A percentile compares a stretch with the other conserved stretches of the same genome.
Evolutionary conservation across 2,797 vertebrate genomes (phyloP).

Genomic region (Leptoclinus maculatus): DNA sequence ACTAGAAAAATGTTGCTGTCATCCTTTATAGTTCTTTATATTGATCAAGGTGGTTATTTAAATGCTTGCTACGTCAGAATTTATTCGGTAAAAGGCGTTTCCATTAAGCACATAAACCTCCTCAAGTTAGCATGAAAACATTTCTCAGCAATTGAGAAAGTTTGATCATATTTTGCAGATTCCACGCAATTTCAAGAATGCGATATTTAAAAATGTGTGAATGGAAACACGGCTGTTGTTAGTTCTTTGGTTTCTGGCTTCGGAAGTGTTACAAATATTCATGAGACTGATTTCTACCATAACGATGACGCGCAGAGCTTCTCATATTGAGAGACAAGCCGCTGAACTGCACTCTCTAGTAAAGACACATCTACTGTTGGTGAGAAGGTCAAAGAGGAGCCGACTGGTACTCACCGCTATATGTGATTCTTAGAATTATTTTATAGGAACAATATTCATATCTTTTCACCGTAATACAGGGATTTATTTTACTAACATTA

Average conservation of each 20-base stretch:
- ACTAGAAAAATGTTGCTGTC: too few relatives aligned
- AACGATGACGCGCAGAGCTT: background rate
- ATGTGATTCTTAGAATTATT: background rate
- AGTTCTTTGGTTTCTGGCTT: background rate
- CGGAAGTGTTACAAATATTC: background rate
- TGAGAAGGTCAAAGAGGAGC: slow-evolving; percentile 20
- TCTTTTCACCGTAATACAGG: background rate
- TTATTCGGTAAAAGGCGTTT: too few relatives aligned
- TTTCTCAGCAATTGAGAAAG: too few relatives aligned
- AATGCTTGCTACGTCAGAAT: too few relatives aligned
- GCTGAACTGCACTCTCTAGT: slow-evolving; percentile 15
- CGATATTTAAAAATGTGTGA: too few relatives aligned
- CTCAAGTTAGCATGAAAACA: too few relatives aligned
- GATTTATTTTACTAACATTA: background rate
- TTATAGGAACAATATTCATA: background rate
- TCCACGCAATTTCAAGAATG: too few relatives aligned
- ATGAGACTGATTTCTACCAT: background rate
- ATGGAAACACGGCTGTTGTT: too few relatives aligned
- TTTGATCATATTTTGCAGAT: too few relatives aligned
- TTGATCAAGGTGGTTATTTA: background rate
- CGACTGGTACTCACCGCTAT: too few relatives aligned
- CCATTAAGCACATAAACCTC: too few relatives aligned
- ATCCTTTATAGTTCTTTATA: background rate
- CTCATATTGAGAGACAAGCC: slow-evolving; percentile 10
- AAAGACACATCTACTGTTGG: background rate